These are phyloP conservation scores for Tragelaphus strepsiceros DNA, from an alignment of 2,113 vertebrate genomes.

Conservation along the genomic window DNA sequence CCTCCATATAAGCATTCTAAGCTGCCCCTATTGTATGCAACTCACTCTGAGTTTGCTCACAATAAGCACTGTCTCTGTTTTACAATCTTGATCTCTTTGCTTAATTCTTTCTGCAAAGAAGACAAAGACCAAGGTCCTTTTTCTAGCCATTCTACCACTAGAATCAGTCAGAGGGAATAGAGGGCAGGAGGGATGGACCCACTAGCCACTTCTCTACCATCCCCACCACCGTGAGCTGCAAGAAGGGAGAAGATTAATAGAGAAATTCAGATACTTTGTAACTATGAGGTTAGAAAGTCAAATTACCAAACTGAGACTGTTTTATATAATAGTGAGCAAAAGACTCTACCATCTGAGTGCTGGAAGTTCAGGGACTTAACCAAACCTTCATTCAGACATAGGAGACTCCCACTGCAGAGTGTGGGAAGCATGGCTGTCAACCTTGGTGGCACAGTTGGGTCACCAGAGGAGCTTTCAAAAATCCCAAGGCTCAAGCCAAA, in stretches of 20 bases:
- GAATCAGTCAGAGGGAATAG: not conserved
- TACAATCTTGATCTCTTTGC: not conserved
- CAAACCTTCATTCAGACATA: too few relatives aligned
- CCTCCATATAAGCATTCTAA: not conserved
- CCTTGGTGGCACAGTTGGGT: not conserved
- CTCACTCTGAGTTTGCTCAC: not conserved
- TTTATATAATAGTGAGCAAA: not conserved
- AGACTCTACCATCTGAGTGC: not conserved
- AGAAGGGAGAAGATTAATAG: not conserved
- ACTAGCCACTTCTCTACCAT: accelerated
- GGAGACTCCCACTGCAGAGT: accelerated
- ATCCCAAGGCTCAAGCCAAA: not conserved
- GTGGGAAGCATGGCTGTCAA: not conserved
- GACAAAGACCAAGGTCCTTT: not conserved
- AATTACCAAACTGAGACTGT: not conserved
- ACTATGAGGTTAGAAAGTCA: not conserved
- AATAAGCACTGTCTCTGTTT: not conserved
- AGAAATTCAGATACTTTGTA: not conserved
- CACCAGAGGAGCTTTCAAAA: not conserved
- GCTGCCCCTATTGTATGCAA: not conserved
- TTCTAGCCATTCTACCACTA: not conserved
- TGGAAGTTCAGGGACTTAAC: not conserved
- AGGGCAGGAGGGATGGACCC: not conserved
- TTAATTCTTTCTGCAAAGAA: not conserved
- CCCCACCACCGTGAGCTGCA: accelerated